Conservation (phyloP, 2,797 vertebrate species). For the Menidia menidia region DNA sequence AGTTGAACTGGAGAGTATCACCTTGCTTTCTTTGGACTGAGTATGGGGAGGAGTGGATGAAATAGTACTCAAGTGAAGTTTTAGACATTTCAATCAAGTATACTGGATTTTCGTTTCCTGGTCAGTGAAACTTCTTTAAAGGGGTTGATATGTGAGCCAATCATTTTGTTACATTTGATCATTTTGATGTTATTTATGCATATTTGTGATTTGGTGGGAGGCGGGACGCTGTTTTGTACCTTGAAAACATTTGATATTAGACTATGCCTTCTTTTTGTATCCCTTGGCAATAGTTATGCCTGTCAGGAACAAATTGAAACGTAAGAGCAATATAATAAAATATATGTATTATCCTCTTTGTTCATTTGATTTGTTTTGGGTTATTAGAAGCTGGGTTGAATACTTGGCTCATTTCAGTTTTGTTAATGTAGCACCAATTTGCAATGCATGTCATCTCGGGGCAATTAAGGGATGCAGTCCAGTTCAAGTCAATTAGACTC, state of each 20-base stretch:
- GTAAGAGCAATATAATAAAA: slow-evolving; percentile 72
- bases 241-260: slow-evolving; percentile 53
- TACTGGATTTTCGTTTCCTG: slow-evolving; percentile 63
- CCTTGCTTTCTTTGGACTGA: slow-evolving; percentile 67
- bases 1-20: slow-evolving; percentile 48
- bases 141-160: slow-evolving; percentile 56
- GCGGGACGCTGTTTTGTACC: slow-evolving; percentile 46
- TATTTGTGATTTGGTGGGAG: slow-evolving; percentile 51
- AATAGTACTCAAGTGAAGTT: slow-evolving; percentile 40
- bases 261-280: slow-evolving; percentile 20
- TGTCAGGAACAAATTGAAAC: slow-evolving; percentile 33
- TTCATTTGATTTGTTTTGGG: neutral
- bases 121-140: slow-evolving; percentile 35
- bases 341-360: slow-evolving; percentile 43
- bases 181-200: slow-evolving; percentile 71
- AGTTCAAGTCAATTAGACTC: no score
- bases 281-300: slow-evolving; percentile 41
- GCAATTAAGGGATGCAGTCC: no score
- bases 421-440: no score
- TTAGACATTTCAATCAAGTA: slow-evolving; percentile 77
- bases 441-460: no score
- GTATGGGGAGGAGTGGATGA: slow-evolving; percentile 18
- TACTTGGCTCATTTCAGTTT: no score
- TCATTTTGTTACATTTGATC: slow-evolving; percentile 53
- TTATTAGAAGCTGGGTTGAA: neutral